These are phyloP conservation scores for Lycaon pictus DNA, from an alignment of 2,113 vertebrate species.

Conservation along the genomic window DNA sequence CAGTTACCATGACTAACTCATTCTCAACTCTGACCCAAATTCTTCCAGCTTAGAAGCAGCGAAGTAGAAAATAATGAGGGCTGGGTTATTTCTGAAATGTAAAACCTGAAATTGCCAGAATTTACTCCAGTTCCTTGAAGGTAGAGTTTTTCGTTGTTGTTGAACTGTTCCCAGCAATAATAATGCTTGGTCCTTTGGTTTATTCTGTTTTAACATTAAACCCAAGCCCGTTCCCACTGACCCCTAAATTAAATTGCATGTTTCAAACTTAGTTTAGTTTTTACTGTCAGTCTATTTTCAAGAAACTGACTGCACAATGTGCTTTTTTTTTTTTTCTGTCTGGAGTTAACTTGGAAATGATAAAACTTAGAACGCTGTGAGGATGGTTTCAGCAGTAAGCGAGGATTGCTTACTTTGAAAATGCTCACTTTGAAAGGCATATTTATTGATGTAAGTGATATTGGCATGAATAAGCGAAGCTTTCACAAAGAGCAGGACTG, in stretches of 20 bases:
- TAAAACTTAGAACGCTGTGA: not conserved
- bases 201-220: not conserved
- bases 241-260: not conserved
- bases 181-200: not conserved
- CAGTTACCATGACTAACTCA: conserved; percentile 82
- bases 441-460: not conserved
- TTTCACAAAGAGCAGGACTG: not conserved
- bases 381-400: not conserved
- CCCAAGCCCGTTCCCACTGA: not conserved
- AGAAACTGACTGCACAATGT: not conserved
- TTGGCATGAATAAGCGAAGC: not conserved
- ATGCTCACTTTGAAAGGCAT: not conserved
- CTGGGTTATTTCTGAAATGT: conserved; percentile 79
- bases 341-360: not conserved
- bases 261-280: not conserved
- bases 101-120: conserved; percentile 78
- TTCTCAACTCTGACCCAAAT: conserved; percentile 84
- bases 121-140: conserved; percentile 68
- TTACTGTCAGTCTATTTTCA: conserved; percentile 35
- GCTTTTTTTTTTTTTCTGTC: not conserved
- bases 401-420: conserved; percentile 32
- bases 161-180: not conserved
- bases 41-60: conserved; percentile 73
- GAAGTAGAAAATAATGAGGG: conserved; percentile 85
- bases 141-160: conserved; percentile 61